Conservation (phyloP, 2,113 vertebrate species). For the Rhinichthys klamathensis region DNA sequence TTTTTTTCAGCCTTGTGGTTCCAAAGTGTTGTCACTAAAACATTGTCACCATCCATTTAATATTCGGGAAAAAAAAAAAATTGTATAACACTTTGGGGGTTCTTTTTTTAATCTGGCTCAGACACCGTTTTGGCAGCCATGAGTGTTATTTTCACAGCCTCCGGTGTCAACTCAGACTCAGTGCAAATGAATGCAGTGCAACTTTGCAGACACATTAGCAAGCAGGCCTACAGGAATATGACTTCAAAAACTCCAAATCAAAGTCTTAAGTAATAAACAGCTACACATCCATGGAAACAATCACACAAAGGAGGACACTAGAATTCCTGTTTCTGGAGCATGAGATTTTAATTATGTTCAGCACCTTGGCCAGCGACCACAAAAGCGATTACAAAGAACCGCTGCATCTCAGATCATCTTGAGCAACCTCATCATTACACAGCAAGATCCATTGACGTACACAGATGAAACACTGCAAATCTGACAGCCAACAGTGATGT, state of each 20-base stretch:
- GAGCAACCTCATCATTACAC: not conserved
- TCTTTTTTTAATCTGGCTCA: conserved; percentile 31
- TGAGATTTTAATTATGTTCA: conserved; percentile 59
- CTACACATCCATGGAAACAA: not conserved
- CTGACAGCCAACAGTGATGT: not conserved
- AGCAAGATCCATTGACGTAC: not conserved
- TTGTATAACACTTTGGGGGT: not conserved
- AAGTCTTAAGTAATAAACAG: conserved; percentile 1
- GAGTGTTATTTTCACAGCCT: conserved; percentile 56
- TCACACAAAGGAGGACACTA: not conserved
- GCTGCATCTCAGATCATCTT: not conserved
- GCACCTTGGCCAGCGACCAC: conserved; percentile 73
- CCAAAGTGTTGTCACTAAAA: not conserved
- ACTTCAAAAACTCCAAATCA: conserved; percentile 12
- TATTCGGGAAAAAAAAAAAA: not conserved
- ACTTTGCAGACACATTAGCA: conserved; percentile 42
- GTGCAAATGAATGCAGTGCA: conserved; percentile 65
- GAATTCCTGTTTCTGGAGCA: not conserved
- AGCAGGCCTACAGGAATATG: conserved; percentile 22
- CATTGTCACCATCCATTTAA: conserved; percentile 6
- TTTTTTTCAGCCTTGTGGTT: not conserved
- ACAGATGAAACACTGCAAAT: not conserved
- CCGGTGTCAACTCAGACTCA: conserved; percentile 59
- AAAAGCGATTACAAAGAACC: not conserved
- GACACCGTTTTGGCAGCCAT: conserved; percentile 31